These are phyloP conservation scores for Perodicticus potto DNA, from an alignment of 2,797 vertebrate species.

Conservation along the genomic window DNA sequence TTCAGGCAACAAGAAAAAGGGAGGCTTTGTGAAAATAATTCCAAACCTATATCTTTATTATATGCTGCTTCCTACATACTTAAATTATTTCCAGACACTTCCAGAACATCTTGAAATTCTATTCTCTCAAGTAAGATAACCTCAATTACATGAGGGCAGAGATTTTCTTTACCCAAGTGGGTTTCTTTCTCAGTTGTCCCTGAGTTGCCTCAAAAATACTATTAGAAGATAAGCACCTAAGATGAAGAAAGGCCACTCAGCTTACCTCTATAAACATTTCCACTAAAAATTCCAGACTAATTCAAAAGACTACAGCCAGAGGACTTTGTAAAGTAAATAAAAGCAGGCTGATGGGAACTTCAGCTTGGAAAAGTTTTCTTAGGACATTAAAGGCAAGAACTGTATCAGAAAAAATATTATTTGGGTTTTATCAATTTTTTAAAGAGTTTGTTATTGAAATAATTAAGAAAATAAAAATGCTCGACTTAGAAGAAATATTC, in stretches of 20 bases:
- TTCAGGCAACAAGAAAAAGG: neutral
- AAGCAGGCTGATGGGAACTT: neutral
- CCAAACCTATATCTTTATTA: neutral
- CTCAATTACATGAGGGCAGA: conserved; percentile 8
- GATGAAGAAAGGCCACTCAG: neutral
- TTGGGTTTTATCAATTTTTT: neutral
- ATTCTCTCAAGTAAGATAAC: neutral
- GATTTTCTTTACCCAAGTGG: conserved; percentile 2
- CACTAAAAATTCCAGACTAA: neutral
- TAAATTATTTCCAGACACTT: conserved; percentile 10
- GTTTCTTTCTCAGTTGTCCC: conserved; percentile 5
- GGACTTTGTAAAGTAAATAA: conserved; percentile 10
- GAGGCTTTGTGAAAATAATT: neutral
- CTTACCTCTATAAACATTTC: neutral
- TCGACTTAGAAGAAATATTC: neutral
- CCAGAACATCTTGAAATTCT: neutral
- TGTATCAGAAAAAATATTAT: neutral
- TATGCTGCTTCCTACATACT: neutral
- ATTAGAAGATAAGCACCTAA: neutral
- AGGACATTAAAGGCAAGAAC: neutral
- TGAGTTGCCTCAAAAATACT: conserved; percentile 6
- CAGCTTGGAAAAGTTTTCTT: neutral
- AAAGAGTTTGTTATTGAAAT: neutral
- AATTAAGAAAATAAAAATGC: conserved; percentile 22
- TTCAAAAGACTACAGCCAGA: neutral